Conservation (phyloP, 2,113 vertebrate species). For the Rhegmatorhina hoffmannsi region DNA sequence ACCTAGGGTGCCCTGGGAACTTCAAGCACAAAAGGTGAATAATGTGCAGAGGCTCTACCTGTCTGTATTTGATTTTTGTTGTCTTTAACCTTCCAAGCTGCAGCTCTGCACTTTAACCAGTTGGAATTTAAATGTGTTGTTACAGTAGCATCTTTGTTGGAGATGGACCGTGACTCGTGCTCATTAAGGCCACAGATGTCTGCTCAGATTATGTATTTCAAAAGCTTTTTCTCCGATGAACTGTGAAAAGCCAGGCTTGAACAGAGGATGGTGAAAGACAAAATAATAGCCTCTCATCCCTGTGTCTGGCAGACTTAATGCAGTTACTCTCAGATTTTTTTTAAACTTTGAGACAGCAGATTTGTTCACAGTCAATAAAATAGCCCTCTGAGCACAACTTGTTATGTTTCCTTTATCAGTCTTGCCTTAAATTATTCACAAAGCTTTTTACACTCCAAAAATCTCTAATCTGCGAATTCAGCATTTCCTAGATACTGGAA, state of each 20-base stretch:
- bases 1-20: not conserved
- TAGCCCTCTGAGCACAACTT: not conserved
- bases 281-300: not conserved
- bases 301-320: not conserved
- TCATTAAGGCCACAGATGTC: slow-evolving; percentile 55
- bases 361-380: slow-evolving; percentile 50
- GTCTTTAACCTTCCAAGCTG: slow-evolving; percentile 6
- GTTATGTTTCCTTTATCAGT: slow-evolving; percentile 24
- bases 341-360: slow-evolving; percentile 37
- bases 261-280: not conserved
- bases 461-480: not conserved
- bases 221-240: slow-evolving; percentile 15
- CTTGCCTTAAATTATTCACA: slow-evolving; percentile 61
- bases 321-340: not conserved
- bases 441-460: slow-evolving; percentile 23
- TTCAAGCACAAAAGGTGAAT: not conserved
- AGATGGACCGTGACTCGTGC: not conserved
- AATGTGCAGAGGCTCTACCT: not conserved
- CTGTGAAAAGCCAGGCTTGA: slow-evolving; percentile 37
- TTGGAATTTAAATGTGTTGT: slow-evolving; percentile 22
- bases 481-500: slow-evolving; percentile 27
- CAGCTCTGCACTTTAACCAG: slow-evolving; percentile 28
- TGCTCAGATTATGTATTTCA: slow-evolving; percentile 45
- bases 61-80: not conserved
- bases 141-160: slow-evolving; percentile 19